Evolutionary conservation across 2,888 invertebrate species (phyloP).

Genomic region (Podabrus alpinus): DNA sequence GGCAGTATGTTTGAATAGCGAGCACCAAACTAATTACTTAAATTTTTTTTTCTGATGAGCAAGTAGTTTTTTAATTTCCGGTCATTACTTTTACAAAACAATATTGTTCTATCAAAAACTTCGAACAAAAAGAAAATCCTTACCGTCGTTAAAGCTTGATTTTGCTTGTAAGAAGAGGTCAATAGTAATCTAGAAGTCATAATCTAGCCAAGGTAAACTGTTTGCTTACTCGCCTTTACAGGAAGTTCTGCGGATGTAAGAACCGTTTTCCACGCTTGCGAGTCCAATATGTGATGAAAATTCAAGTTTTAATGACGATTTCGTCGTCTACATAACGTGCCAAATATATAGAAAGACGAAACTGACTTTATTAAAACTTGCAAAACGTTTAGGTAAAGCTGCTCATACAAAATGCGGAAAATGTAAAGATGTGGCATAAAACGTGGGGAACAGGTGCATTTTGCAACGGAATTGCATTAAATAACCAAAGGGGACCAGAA

Average conservation of each 20-base stretch:
- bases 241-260: constrained; percentile 10
- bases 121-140: neutral
- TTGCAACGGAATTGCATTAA: constrained; percentile 17
- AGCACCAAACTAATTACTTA: neutral
- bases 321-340: neutral
- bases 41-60: neutral
- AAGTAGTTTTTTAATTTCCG: neutral
- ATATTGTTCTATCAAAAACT: no score
- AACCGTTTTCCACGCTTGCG: neutral
- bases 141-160: neutral
- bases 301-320: constrained; percentile 6
- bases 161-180: constrained; percentile 13
- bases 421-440: neutral
- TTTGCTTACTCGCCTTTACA: constrained; percentile 10
- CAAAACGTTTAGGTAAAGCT: constrained; percentile 13
- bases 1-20: neutral
- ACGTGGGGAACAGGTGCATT: constrained; percentile 19
- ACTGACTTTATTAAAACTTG: constrained; percentile 18
- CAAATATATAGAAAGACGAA: constrained; percentile 8
- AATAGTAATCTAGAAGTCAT: constrained; percentile 20
- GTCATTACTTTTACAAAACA: no score
- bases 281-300: constrained; percentile 12
- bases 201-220: constrained; percentile 17
- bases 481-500: constrained; percentile 10
- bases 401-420: constrained; percentile 1